These are phyloP conservation scores for Hemithea aestivaria DNA, from an alignment of 2,888 invertebrate genomes.

Conservation along the genomic window DNA sequence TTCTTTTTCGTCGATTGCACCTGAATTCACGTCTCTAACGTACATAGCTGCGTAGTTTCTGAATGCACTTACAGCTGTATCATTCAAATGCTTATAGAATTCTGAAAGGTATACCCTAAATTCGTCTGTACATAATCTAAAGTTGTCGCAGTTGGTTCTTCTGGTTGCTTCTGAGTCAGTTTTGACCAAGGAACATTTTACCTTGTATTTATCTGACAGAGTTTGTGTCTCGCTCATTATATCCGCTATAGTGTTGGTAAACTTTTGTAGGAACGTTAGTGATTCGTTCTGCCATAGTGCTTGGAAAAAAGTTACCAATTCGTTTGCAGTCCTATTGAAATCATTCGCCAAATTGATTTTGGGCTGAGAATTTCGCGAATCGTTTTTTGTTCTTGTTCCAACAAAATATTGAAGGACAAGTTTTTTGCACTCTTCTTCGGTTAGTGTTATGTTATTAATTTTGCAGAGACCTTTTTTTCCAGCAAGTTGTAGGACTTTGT, in stretches of 20 bases:
- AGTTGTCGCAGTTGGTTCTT: conserved; percentile 30
- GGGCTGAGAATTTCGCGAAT: too few relatives aligned
- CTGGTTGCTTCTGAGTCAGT: conserved; percentile 10
- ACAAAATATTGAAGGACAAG: background rate
- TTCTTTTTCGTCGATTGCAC: conserved; percentile 33
- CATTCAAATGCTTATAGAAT: conserved; percentile 44
- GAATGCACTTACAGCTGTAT: conserved; percentile 44
- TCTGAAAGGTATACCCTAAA: conserved; percentile 40
- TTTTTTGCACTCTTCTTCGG: background rate
- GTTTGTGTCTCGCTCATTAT: conserved; percentile 33
- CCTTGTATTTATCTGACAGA: conserved; percentile 36
- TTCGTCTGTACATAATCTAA: conserved; percentile 52
- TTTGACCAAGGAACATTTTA: conserved; percentile 39
- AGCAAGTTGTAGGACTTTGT: too few relatives aligned
- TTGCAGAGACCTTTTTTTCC: background rate
- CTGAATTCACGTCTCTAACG: conserved; percentile 39
- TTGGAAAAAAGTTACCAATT: too few relatives aligned
- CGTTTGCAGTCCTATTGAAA: too few relatives aligned
- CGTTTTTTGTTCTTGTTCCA: background rate
- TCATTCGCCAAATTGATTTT: too few relatives aligned
- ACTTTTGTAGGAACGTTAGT: background rate
- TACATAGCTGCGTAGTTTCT: conserved; percentile 59
- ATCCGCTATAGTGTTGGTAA: conserved; percentile 10
- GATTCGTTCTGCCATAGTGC: too few relatives aligned
- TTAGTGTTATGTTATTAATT: background rate